Evolutionary conservation across 1,140 invertebrate species (phyloP), one percentile per base, ranked within the genome.

Genomic region (Branchinecta lynchi): DNA sequence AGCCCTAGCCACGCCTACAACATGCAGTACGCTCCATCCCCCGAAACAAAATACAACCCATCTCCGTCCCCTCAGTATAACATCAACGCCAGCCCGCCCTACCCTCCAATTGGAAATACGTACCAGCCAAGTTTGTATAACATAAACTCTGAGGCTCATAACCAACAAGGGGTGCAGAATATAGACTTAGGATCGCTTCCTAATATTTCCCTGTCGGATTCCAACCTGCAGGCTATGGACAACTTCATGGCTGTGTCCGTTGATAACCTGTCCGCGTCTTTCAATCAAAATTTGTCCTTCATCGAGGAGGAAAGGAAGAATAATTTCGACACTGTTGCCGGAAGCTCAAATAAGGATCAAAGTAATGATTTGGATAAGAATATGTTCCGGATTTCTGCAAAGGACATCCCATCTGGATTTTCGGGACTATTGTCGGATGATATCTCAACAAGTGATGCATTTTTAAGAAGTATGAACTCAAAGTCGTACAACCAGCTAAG

Each of bases 361-460:
- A 60, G 51, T 60, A 60, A 60, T 60, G 51, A 60, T 60, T 20
- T 60, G 12, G 51, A 60, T 60, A 60, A 60, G 51, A 60, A 60
- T 60, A 20, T 60, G 17, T 60, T 60, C 17, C 12, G 51, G 17
- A 60, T 60, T 60, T 60, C 51, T 1, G 51, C 51, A 3, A 60
- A 60, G 17, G 51, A 60, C 6, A 20, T 60, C 12, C 51, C 51
- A 3, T 60, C 51, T 6, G 51, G 51, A 15, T 60, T 60, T 60
- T 15, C 12, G 2, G 51, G 51, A 60, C 51, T 60, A 3, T 20
- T 60, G 17, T 60, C 51, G 2, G 51, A 60, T 60, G 51, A 60
- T 20, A 60, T 60, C 17, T 60, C 51, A 15, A 20, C 51, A 6
- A 60, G 2, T 60, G 51, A 60, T 12, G 17, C 12, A 3, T 60